A percentile compares a stretch with the other conserved stretches of the same genome.
Evolutionary conservation across 2,888 invertebrate species (phyloP).

Genomic region (Anagyrus pseudococci): DNA sequence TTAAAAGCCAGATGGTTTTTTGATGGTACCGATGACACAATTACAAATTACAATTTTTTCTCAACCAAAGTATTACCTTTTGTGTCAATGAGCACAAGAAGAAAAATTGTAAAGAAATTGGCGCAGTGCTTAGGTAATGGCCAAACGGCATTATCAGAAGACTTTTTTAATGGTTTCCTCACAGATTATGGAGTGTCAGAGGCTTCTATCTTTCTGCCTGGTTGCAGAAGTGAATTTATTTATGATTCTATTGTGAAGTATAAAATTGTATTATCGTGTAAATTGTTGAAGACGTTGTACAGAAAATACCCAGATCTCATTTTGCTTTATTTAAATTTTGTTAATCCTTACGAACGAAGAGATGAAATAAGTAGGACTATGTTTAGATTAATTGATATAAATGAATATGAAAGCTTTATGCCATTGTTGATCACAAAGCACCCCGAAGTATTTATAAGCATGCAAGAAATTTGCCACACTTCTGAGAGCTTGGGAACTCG

Average conservation of each 20-base stretch:
- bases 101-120: slow-evolving; percentile 49
- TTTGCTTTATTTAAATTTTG: slow-evolving; percentile 49
- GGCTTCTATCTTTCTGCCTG: slow-evolving; percentile 46
- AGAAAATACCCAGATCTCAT: slow-evolving; percentile 47
- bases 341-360: slow-evolving; percentile 9
- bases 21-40: slow-evolving; percentile 41
- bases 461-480: slow-evolving; percentile 23
- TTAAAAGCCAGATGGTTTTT: slow-evolving; percentile 52
- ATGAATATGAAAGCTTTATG: slow-evolving; percentile 41
- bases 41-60: slow-evolving; percentile 49
- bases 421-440: slow-evolving; percentile 46
- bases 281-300: slow-evolving; percentile 42
- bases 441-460: slow-evolving; percentile 39
- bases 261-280: slow-evolving; percentile 40
- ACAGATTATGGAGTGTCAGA: slow-evolving; percentile 43
- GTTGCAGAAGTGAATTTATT: slow-evolving; percentile 50
- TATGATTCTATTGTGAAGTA: slow-evolving; percentile 39
- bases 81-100: slow-evolving; percentile 49
- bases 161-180: slow-evolving; percentile 47
- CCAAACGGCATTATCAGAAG: slow-evolving; percentile 44
- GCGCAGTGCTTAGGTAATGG: slow-evolving; percentile 38
- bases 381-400: slow-evolving; percentile 27
- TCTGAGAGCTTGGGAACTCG: slow-evolving; percentile 43
- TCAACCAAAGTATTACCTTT: slow-evolving; percentile 46
- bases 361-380: slow-evolving; percentile 28